Base-by-base conservation (phyloP, 2,113 vertebrate genomes). In the Syngnathus scovelli region DNA sequence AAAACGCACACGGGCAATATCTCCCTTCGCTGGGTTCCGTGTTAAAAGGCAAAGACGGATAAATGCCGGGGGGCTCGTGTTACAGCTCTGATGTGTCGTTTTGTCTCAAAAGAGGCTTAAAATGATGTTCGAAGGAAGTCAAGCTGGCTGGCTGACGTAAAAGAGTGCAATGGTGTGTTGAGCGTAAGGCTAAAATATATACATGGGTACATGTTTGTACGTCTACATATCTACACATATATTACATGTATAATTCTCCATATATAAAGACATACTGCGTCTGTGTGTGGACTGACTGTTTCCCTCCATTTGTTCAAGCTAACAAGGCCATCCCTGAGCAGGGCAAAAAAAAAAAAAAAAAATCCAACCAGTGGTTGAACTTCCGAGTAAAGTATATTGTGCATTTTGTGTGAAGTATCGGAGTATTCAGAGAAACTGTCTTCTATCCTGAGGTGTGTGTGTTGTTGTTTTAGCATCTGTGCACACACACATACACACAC, bases 341-440 rank as follows among this genome's bases (percentile, higher is more conserved):
- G 91, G 91, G 90, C 81, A 58, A 72, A 89, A 90, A 72, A 89
- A 90, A 91, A 91, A n/a, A 91, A 91, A 58, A 72, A 89, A 90
- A 91, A 91, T 91, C 85, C 90, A 91, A 91, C 89, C 76, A 74
- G 75, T 48, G 41, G 92, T 90, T 90, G 92, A 92, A 92, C 87
- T 90, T 89, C 84, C 68, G 88, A 92, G 84, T 92, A 92, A 92
- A 92, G 92, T 91, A 88, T 90, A 87, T 92, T 92, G 92, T 92
- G 92, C 92, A 92, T 89, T 92, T 87, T 84, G 84, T 87, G 89
- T 89, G 84, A 90, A 86, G 85, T 86, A 88, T 85, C 88, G 83
- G 85, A 78, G 84, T 85, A 82, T 81, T 83, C 83, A 78, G 85
- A 81, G 88, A 86, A 87, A 87, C 86, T 88, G 90, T 91, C 86